Evolutionary conservation across 2,113 vertebrate genomes (phyloP).

Genomic region (Onychostruthus taczanowskii): DNA sequence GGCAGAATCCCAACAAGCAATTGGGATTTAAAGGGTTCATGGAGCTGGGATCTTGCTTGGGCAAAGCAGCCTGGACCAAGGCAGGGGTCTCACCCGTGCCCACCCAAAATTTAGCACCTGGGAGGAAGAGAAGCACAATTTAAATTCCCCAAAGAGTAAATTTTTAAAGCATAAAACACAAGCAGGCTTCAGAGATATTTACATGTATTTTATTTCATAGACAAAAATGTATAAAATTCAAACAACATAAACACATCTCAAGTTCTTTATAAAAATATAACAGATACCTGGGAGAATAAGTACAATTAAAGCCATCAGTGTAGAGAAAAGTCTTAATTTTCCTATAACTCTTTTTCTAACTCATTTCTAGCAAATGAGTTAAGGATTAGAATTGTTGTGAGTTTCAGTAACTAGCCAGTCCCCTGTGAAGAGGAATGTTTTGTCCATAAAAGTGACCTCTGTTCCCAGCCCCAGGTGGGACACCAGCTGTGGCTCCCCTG

Average conservation of each 20-base stretch:
- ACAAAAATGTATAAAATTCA: background rate
- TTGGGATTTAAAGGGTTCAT: background rate
- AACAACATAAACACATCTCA: background rate
- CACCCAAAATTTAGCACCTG: rapidly evolving
- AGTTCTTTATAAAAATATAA: background rate
- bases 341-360: background rate
- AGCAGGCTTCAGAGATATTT: background rate
- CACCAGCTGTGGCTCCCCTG: background rate
- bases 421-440: background rate
- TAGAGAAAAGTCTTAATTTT: background rate
- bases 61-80: too few relatives aligned
- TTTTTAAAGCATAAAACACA: background rate
- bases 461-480: background rate
- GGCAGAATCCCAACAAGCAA: background rate
- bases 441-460: background rate
- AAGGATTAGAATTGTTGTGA: background rate
- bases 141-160: background rate
- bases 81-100: background rate
- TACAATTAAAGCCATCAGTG: background rate
- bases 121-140: background rate
- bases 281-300: background rate
- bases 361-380: background rate
- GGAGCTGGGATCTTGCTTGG: background rate
- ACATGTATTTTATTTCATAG: background rate
- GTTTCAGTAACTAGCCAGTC: background rate